phyloP scores from a whole-genome alignment of 2,113 vertebrate genomes.

The Mirounga angustirostris region DNA sequence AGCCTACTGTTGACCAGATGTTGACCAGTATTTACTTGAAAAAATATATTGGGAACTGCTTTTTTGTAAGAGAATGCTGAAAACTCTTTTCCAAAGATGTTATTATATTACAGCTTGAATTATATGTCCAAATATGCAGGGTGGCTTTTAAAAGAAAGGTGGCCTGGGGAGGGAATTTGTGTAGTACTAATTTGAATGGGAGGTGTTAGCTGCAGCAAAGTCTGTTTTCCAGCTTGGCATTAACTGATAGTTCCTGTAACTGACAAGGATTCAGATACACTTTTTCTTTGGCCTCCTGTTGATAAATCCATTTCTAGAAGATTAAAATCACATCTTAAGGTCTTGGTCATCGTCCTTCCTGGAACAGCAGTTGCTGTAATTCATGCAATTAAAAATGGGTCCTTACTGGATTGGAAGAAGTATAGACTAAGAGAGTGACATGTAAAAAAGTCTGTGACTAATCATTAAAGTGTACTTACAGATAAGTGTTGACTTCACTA shows the following conservation, averaged over 20 bases:
- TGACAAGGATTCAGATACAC: background rate
- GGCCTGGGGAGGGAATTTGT: background rate
- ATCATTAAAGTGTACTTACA: slow-evolving; percentile 11
- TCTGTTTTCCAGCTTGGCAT: slow-evolving; percentile 33
- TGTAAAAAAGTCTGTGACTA: slow-evolving; percentile 1
- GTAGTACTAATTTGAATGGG: background rate
- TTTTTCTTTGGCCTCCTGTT: slow-evolving; percentile 36
- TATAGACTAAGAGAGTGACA: background rate
- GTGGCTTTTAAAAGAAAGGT: slow-evolving; percentile 32
- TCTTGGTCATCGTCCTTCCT: slow-evolving; percentile 55
- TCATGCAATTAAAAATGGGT: slow-evolving; percentile 52
- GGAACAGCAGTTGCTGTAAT: background rate
- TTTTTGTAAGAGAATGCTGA: slow-evolving; percentile 38
- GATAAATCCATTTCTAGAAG: slow-evolving; percentile 62
- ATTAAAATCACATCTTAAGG: slow-evolving; percentile 52
- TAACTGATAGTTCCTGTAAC: slow-evolving; percentile 48
- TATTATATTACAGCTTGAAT: slow-evolving; percentile 46
- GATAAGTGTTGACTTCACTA: background rate
- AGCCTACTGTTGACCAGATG: too few species aligned
- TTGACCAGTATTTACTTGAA: background rate
- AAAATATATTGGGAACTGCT: background rate
- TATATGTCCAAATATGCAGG: slow-evolving; percentile 26
- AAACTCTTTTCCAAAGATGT: slow-evolving; percentile 59
- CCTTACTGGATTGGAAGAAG: slow-evolving; percentile 33
- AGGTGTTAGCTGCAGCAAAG: background rate